These are phyloP conservation scores for Gymnocypris eckloni DNA, from an alignment of 2,797 vertebrate genomes.

Conservation along the genomic window DNA sequence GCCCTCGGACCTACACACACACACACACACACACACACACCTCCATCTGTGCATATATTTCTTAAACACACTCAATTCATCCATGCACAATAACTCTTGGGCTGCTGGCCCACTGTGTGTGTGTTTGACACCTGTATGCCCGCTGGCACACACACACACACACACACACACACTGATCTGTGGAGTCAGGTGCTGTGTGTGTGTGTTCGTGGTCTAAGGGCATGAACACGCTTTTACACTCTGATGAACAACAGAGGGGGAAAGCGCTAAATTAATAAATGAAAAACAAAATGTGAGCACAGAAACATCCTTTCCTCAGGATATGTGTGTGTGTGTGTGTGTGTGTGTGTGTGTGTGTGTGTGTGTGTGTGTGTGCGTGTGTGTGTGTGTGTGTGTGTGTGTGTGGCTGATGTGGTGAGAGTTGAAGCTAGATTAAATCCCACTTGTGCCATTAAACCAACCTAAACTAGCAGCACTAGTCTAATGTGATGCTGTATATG, in stretches of 20 bases:
- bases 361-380: conserved; percentile 30
- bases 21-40: background rate
- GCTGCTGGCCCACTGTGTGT: conserved; percentile 53
- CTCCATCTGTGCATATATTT: conserved; percentile 60
- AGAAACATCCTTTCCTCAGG: background rate
- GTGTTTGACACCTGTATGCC: conserved; percentile 77
- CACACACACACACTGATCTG: conserved; percentile 72
- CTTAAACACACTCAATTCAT: conserved; percentile 58
- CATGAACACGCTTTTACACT: conserved; percentile 66
- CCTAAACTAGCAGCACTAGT: background rate
- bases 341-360: conserved; percentile 31
- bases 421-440: background rate
- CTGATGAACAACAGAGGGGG: conserved; percentile 54
- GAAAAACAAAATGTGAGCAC: conserved; percentile 47
- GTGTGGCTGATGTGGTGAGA: conserved; percentile 32
- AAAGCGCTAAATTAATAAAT: conserved; percentile 55
- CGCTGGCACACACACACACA: conserved; percentile 72
- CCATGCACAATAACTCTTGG: conserved; percentile 70
- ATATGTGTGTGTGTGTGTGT: conserved; percentile 33
- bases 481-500: background rate
- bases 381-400: conserved; percentile 24
- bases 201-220: conserved; percentile 61
- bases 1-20: background rate
- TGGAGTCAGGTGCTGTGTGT: conserved; percentile 40
- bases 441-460: background rate